Base-by-base conservation (phyloP, 1,140 invertebrate genomes). In the Bombus huntii region DNA sequence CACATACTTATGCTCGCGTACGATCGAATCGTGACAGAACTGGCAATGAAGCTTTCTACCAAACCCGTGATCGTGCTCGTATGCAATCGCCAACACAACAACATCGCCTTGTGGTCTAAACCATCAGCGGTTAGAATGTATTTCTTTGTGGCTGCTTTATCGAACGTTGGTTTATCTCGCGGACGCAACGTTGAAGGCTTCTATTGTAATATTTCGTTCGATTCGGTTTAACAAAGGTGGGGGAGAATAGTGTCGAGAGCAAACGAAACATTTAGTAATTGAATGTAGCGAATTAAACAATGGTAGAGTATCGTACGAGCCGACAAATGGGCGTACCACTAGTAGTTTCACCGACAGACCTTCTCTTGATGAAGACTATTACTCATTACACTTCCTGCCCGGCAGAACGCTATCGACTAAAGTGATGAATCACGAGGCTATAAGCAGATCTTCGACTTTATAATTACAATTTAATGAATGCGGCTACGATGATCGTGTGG, bases 341-440 rank as follows among this genome's bases (percentile, higher is more conserved):
- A 34, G 3, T 37, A n/a, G 53, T 68, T 62, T 34, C 39, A 39
- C 68, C 76, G 70, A 74, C 65, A 62, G 83, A 57, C 59, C 84
- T 81, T 34, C 39, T 81, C 84, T 68, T 37, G 59, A 81, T 47
- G 78, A 22, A 47, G 71, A 81, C 85, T 87, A 80, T 89, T 89
- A 90, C 81, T 83, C 85, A 85, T 83, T 86, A 80, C 78, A 39
- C 71, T 90, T 90, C 89, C 88, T 86, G 86, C 71, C 82, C 12
- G 25, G n/a, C n/a, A 34, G n/a, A 78, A 76, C 57, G 71, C 65
- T 68, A 66, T 76, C 85, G 76, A 70, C 28, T 71, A 47, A 76
- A 77, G 39, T 62, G 70, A 65, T 86, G 86, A 90, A 83, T 90
- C 86, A 90, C 70, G 53, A 62, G 65, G 66, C 66, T 88, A 77